Evolutionary conservation across 2,888 invertebrate species (phyloP).

Genomic region (Lamellibrachia satsuma): DNA sequence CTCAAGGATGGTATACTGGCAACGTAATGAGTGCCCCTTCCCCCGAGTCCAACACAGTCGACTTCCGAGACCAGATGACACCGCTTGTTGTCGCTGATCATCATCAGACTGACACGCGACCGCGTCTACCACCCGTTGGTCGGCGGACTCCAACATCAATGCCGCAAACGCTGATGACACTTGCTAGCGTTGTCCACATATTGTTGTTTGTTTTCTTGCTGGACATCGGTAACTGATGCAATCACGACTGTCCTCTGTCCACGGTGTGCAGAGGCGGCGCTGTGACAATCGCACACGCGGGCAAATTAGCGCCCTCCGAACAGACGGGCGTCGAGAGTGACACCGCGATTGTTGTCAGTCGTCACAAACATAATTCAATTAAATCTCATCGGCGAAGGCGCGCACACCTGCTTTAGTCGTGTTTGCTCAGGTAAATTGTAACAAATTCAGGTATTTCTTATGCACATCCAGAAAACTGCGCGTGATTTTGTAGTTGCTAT

Average conservation of each 20-base stretch:
- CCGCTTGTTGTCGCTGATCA: no score
- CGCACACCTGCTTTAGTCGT: neutral
- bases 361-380: neutral
- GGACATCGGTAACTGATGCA: neutral
- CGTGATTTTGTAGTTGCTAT: neutral
- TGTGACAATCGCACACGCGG: neutral
- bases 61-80: no score
- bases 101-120: neutral
- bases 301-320: neutral
- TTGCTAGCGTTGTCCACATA: neutral
- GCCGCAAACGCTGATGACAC: neutral
- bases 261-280: neutral
- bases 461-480: neutral
- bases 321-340: neutral
- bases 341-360: neutral
- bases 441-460: neutral
- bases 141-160: neutral
- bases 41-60: no score
- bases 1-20: no score
- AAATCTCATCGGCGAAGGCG: neutral
- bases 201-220: neutral
- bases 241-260: neutral
- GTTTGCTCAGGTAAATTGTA: neutral
- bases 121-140: neutral
- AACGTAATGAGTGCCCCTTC: no score